phyloP scores from a whole-genome alignment of 2,888 invertebrate genomes.

The Rhagophthalmus giganteus region DNA sequence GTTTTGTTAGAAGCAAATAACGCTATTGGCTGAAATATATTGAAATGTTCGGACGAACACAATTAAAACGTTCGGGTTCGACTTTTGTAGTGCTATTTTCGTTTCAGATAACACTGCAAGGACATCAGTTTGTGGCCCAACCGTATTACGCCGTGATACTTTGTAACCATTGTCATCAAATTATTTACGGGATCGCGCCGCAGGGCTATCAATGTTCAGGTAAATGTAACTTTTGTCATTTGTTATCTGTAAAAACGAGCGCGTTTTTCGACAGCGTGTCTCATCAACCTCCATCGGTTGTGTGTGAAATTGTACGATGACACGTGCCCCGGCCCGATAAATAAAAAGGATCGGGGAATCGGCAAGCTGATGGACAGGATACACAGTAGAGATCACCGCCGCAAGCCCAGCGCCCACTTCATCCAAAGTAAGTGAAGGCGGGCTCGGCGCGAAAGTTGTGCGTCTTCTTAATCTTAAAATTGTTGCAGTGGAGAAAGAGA shows the following conservation, averaged over 20 bases:
- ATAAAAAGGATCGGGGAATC: slow-evolving; percentile 50
- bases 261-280: slow-evolving; percentile 46
- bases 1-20: too few species aligned
- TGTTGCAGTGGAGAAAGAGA: slow-evolving; percentile 52
- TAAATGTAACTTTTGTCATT: slow-evolving; percentile 53
- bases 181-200: slow-evolving; percentile 94
- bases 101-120: slow-evolving; percentile 73
- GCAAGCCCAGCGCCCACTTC: slow-evolving; percentile 55
- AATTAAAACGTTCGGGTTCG: too few species aligned
- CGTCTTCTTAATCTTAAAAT: slow-evolving; percentile 15
- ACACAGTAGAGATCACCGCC: slow-evolving; percentile 50
- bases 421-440: slow-evolving; percentile 52
- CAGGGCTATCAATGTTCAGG: slow-evolving; percentile 96
- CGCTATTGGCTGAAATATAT: too few species aligned
- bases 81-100: too few species aligned
- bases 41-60: too few species aligned
- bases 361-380: slow-evolving; percentile 50
- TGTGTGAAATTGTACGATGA: slow-evolving; percentile 55
- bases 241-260: neutral
- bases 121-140: slow-evolving; percentile 87
- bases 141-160: slow-evolving; percentile 87
- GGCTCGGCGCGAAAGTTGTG: neutral
- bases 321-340: slow-evolving; percentile 54
- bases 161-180: slow-evolving; percentile 91
- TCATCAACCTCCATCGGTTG: slow-evolving; percentile 53